Conservation (phyloP, 2,113 vertebrate species). For the Fulmarus glacialis region DNA sequence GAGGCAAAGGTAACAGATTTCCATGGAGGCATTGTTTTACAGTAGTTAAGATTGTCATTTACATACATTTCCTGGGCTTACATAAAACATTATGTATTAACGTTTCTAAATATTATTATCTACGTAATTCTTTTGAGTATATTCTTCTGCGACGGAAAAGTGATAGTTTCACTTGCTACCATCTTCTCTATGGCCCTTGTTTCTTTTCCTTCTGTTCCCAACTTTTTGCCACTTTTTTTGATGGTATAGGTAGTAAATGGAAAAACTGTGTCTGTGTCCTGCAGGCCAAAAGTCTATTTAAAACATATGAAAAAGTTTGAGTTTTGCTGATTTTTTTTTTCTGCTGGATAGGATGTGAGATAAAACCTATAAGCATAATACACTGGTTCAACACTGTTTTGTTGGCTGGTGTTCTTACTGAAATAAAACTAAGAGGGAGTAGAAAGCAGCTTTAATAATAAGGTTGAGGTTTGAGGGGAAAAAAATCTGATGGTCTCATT, state of each 20-base stretch:
- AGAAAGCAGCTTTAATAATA: not conserved
- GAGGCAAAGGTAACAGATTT: conserved; percentile 46
- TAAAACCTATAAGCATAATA: not conserved
- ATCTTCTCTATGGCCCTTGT: not conserved
- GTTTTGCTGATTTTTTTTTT: not conserved
- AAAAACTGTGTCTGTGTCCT: not conserved
- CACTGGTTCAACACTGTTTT: not conserved
- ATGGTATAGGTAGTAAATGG: not conserved
- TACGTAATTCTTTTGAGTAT: not conserved
- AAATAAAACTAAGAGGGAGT: not conserved
- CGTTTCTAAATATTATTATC: conserved; percentile 44
- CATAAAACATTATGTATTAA: not conserved
- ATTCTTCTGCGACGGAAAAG: not conserved
- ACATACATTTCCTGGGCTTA: not conserved
- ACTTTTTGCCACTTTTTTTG: not conserved
- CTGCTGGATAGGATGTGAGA: not conserved
- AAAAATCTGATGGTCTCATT: not conserved
- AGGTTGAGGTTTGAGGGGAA: not conserved
- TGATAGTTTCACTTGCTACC: not conserved
- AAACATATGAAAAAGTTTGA: not conserved
- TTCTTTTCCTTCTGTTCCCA: not conserved
- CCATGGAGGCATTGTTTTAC: not conserved
- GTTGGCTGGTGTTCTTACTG: not conserved
- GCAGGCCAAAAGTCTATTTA: not conserved
- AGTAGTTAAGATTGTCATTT: conserved; percentile 29